These are phyloP conservation scores for Chelonus insularis DNA, from an alignment of 1,140 invertebrate species.

Conservation along the genomic window DNA sequence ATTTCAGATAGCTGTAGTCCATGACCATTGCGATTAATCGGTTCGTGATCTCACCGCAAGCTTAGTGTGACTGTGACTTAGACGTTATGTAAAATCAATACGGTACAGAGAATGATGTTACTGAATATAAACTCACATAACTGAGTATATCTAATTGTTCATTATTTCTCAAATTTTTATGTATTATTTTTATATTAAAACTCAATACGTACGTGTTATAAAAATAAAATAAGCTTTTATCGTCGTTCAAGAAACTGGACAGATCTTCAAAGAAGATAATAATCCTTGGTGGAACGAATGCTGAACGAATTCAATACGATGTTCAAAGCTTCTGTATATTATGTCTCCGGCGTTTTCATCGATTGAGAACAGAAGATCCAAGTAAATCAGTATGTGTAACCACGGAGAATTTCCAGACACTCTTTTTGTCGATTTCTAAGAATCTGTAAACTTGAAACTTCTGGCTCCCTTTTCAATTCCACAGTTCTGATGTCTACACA, in stretches of 20 bases:
- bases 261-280: not conserved
- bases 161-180: not conserved
- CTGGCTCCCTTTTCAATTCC: slow-evolving; percentile 22
- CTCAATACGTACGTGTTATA: not conserved
- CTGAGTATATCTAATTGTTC: not conserved
- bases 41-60: slow-evolving; percentile 6
- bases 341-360: slow-evolving; percentile 11
- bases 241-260: not conserved
- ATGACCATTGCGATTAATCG: slow-evolving; percentile 14
- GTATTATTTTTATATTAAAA: not conserved
- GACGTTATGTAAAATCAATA: slow-evolving; percentile 11
- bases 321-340: slow-evolving; percentile 6
- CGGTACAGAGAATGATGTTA: not conserved
- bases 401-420: slow-evolving; percentile 11
- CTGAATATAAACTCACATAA: not conserved
- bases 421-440: slow-evolving; percentile 1
- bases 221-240: not conserved
- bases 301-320: slow-evolving; percentile 13
- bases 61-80: slow-evolving; percentile 8
- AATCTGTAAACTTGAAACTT: slow-evolving; percentile 19
- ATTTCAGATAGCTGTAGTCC: slow-evolving; percentile 7
- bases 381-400: slow-evolving; percentile 14
- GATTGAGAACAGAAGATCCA: slow-evolving; percentile 22
- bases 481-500: slow-evolving; percentile 34
- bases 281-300: slow-evolving; percentile 10